Evolutionary conservation across 2,888 invertebrate genomes (phyloP).

Genomic region (Pantelozetes paolii): DNA sequence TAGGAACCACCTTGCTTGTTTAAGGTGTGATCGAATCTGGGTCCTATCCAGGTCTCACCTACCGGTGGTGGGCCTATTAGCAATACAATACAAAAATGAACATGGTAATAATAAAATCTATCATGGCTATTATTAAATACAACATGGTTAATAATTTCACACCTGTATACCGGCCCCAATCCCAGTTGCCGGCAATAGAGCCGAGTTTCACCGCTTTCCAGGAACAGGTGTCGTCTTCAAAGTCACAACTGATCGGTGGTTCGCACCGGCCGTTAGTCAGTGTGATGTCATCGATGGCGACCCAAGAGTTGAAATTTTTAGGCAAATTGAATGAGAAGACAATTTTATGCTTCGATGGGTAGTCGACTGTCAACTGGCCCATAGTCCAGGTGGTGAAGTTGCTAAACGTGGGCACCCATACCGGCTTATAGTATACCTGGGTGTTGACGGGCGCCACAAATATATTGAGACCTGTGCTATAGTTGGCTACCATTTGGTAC

Average conservation of each 20-base stretch:
- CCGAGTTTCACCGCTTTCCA: constrained; percentile 2
- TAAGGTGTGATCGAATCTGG: constrained; percentile 15
- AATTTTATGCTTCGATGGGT: constrained; percentile 44
- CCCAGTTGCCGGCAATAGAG: not conserved
- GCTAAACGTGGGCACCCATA: constrained; percentile 41
- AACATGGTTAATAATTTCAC: no score
- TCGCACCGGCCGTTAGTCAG: constrained; percentile 44
- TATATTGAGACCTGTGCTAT: constrained; percentile 45
- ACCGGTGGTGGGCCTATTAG: not conserved
- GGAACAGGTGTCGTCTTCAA: constrained; percentile 39
- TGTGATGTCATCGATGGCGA: constrained; percentile 46
- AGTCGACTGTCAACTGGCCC: constrained; percentile 43
- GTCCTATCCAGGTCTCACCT: constrained; percentile 15
- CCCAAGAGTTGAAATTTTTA: not conserved
- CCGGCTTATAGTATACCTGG: constrained; percentile 22
- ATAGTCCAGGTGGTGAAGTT: constrained; percentile 45
- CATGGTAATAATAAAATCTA: no score
- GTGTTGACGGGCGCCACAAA: not conserved
- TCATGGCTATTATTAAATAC: no score
- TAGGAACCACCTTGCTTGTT: constrained; percentile 17
- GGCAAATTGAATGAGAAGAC: constrained; percentile 23
- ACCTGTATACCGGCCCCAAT: not conserved
- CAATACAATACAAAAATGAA: not conserved
- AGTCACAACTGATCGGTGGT: constrained; percentile 45
- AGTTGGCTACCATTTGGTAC: constrained; percentile 51